Evolutionary conservation across 2,888 invertebrate genomes (phyloP).

Genomic region (Cheilosia variabilis): DNA sequence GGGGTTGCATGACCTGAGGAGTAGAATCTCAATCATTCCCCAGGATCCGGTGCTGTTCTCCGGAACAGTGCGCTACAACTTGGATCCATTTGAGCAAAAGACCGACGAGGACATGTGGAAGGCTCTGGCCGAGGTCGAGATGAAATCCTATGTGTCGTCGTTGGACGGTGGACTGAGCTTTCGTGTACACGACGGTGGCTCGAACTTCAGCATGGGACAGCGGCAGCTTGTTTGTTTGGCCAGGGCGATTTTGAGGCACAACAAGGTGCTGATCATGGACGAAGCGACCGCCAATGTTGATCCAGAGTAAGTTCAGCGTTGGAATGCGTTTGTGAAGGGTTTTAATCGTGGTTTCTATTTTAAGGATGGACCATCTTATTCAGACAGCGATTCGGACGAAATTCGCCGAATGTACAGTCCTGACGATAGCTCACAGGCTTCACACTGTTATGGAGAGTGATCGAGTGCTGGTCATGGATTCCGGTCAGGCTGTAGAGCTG

Average conservation of each 20-base stretch:
- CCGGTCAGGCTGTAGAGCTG: constrained; percentile 87
- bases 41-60: constrained; percentile 94
- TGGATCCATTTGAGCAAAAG: constrained; percentile 91
- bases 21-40: constrained; percentile 93
- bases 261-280: constrained; percentile 90
- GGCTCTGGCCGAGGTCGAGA: constrained; percentile 88
- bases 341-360: constrained; percentile 13
- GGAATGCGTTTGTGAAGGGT: not conserved
- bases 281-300: constrained; percentile 95
- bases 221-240: constrained; percentile 93
- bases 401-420: constrained; percentile 68
- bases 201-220: constrained; percentile 93
- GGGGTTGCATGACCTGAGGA: constrained; percentile 89
- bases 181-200: constrained; percentile 88
- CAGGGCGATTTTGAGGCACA: constrained; percentile 89
- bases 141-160: constrained; percentile 87
- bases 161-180: constrained; percentile 85
- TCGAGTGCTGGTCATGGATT: constrained; percentile 69
- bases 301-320: constrained; percentile 85
- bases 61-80: constrained; percentile 91
- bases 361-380: constrained; percentile 54
- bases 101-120: constrained; percentile 89
- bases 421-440: constrained; percentile 74
- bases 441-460: constrained; percentile 75
- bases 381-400: constrained; percentile 60